phyloP scores from a whole-genome alignment of 2,888 invertebrate species.

The Drosophila mimica region DNA sequence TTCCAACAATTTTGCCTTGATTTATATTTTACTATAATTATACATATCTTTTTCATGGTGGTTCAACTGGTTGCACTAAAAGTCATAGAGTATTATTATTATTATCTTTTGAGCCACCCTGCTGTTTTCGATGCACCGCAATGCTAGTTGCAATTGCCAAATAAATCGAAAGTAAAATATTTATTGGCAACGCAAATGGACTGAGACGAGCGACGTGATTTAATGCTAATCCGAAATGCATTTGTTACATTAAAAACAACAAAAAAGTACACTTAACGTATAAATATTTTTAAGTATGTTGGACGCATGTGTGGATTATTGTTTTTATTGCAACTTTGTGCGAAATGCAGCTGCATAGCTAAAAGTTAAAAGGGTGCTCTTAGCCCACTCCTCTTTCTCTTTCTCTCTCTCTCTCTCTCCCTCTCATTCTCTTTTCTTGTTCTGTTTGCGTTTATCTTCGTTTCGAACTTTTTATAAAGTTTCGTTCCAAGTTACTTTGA shows the following conservation, averaged over 20 bases:
- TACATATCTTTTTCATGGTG: background rate
- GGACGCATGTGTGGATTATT: constrained; percentile 27
- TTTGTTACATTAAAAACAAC: constrained; percentile 56
- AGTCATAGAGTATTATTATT: too few relatives aligned
- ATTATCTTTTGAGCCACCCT: background rate
- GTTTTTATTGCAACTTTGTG: constrained; percentile 41
- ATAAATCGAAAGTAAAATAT: constrained; percentile 71
- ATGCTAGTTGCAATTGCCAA: constrained; percentile 6
- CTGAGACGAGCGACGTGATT: constrained; percentile 68
- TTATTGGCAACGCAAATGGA: constrained; percentile 71
- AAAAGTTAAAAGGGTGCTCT: constrained; percentile 33
- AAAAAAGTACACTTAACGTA: constrained; percentile 13
- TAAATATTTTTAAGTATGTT: background rate
- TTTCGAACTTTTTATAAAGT: constrained; percentile 56
- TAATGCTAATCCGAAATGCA: constrained; percentile 78
- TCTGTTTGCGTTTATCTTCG: constrained; percentile 6
- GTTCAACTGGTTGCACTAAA: too few relatives aligned
- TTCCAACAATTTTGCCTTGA: background rate
- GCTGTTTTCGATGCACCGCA: background rate
- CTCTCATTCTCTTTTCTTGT: background rate
- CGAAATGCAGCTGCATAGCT: constrained; percentile 45
- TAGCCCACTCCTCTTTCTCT: background rate
- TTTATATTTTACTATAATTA: background rate
- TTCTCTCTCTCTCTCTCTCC: too few relatives aligned
- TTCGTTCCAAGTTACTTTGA: constrained; percentile 52